Evolutionary conservation across 2,113 vertebrate genomes (phyloP).

Genomic region (Chaetodon auriga): DNA sequence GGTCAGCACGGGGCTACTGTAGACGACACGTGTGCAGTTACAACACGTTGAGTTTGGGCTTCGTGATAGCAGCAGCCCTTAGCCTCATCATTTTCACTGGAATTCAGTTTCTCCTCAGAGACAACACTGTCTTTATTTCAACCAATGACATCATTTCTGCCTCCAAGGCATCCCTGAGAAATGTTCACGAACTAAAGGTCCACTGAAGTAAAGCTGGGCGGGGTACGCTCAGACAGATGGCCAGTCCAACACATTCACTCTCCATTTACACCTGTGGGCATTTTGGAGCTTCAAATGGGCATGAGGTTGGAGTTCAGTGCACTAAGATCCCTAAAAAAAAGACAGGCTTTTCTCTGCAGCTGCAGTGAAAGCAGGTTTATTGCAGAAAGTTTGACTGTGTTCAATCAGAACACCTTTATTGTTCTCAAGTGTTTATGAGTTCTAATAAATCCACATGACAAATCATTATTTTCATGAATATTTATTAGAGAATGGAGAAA

Average conservation of each 20-base stretch:
- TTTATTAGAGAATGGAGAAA: background rate
- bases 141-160: background rate
- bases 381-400: background rate
- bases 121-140: background rate
- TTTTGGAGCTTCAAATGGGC: constrained; percentile 2
- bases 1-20: background rate
- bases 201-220: background rate
- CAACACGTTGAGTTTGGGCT: background rate
- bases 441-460: background rate
- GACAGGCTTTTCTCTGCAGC: background rate
- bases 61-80: background rate
- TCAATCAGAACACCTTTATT: background rate
- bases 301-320: background rate
- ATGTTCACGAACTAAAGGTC: background rate
- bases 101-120: background rate
- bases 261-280: constrained; percentile 14
- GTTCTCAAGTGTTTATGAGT: background rate
- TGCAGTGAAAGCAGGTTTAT: background rate
- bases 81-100: background rate
- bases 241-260: constrained; percentile 14
- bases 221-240: background rate
- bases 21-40: background rate
- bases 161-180: background rate
- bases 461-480: background rate
- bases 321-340: background rate